Evolutionary conservation across 2,888 invertebrate genomes (phyloP), one percentile per base, ranked within the genome.

Genomic region (Megalurothrips usitatus): DNA sequence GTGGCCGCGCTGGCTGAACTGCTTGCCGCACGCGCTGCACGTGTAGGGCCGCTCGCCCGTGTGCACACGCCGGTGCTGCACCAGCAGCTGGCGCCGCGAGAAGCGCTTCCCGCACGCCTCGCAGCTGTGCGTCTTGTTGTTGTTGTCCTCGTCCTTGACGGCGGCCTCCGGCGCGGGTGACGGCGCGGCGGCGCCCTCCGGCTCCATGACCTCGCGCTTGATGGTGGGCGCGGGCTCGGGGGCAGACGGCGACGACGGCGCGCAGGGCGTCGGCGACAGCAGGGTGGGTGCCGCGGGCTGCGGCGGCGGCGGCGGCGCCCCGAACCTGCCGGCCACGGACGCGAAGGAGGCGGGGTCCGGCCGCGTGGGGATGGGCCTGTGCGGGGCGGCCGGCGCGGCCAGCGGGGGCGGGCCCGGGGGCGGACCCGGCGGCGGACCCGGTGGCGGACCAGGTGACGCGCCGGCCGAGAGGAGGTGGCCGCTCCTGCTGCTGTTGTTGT

Each of bases 401-500:
- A n/a, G 34, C 34, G 34, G 34, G 34, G 34, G 34, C 6, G 34
- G 34, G 34, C 34, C 34, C 6, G 34, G 34, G 34, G 34, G 34
- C 6, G 34, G 34, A 6, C 34, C 34, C 34, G 34, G 34, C 3
- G 34, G 34, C 6, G 34, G 34, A 6, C 34, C 34, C 34, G 34
- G 34, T 2, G 34, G 34, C 6, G 34, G 34, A 6, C 34, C 34
- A 2, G 34, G 34, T 2, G 34, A 6, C 34, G 48, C 75, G n/a
- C 79, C 79, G 82, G 6, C 80, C 80, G 34, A 43, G 34, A 28
- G 79, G 82, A 43, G 75, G 75, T 68, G 68, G 11, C 80, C 80
- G 9, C 83, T 82, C 9, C 82, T 81, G 23, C 83, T 84, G 79
- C 86, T 84, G 83, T 86, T 86, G 82, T 86, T 86, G 82, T 86